These are phyloP conservation scores for Agonopterix alstromeriana DNA, from an alignment of 2,888 invertebrate genomes.

Conservation along the genomic window DNA sequence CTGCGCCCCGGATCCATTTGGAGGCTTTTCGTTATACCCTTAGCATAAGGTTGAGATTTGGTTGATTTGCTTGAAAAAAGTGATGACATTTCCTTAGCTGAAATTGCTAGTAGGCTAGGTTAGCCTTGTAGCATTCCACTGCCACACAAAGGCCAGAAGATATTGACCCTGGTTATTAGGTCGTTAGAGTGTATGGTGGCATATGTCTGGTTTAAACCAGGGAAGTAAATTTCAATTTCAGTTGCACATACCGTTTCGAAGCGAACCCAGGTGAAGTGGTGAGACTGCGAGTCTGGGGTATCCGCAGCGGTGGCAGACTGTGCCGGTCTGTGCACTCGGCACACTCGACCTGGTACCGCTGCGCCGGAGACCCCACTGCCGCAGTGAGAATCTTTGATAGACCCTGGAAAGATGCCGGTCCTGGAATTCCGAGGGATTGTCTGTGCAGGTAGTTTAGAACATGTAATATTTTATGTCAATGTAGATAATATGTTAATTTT, in stretches of 20 bases:
- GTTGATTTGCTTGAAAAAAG: too few species aligned
- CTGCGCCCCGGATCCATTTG: too few species aligned
- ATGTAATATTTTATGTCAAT: too few species aligned
- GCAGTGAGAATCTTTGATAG: conserved; percentile 85
- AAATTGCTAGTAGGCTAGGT: too few species aligned
- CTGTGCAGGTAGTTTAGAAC: conserved; percentile 78
- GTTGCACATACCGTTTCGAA: conserved; percentile 92
- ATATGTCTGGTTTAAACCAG: not conserved
- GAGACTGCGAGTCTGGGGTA: conserved; percentile 83
- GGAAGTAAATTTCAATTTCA: conserved; percentile 38
- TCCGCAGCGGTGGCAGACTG: conserved; percentile 78
- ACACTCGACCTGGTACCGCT: conserved; percentile 82
- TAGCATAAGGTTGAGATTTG: too few species aligned
- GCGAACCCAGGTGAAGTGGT: conserved; percentile 89
- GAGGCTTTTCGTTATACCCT: too few species aligned
- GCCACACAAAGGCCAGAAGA: too few species aligned
- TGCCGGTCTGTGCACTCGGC: conserved; percentile 78
- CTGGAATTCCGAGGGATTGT: conserved; percentile 86
- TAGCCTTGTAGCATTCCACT: too few species aligned
- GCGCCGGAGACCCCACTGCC: conserved; percentile 82
- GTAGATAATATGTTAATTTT: too few species aligned
- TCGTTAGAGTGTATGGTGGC: too few species aligned
- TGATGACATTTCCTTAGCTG: too few species aligned
- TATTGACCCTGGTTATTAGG: too few species aligned
- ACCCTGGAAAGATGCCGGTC: conserved; percentile 79